A percentile compares a stretch with the other conserved stretches of the same genome.
phyloP scores from a whole-genome alignment of 92 coral and sea anemone species.

The Parazoanthus swiftii region DNA sequence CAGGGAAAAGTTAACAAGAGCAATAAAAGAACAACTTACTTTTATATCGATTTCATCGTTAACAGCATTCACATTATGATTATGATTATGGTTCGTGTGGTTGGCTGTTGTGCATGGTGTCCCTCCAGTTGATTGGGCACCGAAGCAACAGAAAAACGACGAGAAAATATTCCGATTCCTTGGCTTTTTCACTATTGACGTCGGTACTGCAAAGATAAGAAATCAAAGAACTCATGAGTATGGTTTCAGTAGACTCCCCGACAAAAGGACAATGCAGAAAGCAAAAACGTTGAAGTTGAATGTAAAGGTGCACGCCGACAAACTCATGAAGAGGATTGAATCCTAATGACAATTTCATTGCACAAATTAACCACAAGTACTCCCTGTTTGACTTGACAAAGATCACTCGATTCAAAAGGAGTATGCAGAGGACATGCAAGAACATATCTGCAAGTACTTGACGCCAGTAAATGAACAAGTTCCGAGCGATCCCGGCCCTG shows the following conservation, averaged over 20 bases:
- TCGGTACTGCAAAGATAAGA: constrained; percentile 71
- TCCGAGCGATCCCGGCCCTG: background rate
- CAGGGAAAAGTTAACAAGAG: background rate
- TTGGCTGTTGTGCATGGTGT: constrained; percentile 61
- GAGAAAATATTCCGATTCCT: constrained; percentile 90
- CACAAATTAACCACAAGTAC: constrained; percentile 48
- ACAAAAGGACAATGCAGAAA: constrained; percentile 8
- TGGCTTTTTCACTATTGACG: constrained; percentile 81
- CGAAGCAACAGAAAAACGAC: constrained; percentile 99
- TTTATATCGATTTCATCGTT: constrained; percentile 81
- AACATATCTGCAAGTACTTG: constrained; percentile 37
- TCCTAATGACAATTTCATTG: constrained; percentile 52
- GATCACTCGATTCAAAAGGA: constrained; percentile 17
- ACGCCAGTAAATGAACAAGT: constrained; percentile 29
- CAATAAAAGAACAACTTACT: constrained; percentile 57
- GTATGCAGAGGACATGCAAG: constrained; percentile 20
- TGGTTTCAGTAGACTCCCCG: background rate
- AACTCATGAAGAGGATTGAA: constrained; percentile 20
- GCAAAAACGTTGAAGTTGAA: constrained; percentile 36
- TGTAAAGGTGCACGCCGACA: constrained; percentile 15
- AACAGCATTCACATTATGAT: constrained; percentile 75
- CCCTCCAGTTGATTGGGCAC: constrained; percentile 82
- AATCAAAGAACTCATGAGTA: constrained; percentile 21
- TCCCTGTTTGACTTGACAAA: constrained; percentile 19
- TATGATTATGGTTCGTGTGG: constrained; percentile 74